Percentiles rank a stretch among this genome's conserved stretches.
These are phyloP conservation scores for Actenoides lindsayi DNA, from an alignment of 2,113 vertebrate species.

Conservation along the genomic window DNA sequence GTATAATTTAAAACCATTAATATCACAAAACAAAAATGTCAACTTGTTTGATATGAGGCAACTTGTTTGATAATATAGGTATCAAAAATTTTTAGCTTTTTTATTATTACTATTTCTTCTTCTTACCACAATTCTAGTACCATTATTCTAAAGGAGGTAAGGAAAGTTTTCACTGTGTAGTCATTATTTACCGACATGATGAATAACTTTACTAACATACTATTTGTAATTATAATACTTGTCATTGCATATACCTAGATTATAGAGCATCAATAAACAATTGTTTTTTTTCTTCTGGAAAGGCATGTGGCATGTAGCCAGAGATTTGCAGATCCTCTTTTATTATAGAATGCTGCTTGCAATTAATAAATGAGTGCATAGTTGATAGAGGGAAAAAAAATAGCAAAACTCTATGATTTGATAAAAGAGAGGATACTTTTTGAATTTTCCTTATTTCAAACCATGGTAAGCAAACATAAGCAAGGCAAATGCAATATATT, in stretches of 20 bases:
- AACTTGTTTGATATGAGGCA: not conserved
- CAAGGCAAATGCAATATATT: not conserved
- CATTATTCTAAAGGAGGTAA: not conserved
- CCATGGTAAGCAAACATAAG: not conserved
- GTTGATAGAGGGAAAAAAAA: not conserved
- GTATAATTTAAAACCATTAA: not conserved
- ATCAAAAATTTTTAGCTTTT: not conserved
- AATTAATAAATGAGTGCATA: not conserved
- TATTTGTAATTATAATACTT: not conserved
- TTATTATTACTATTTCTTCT: not conserved
- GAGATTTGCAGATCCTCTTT: not conserved
- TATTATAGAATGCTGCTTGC: not conserved
- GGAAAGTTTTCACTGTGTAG: not conserved
- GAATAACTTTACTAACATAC: not conserved
- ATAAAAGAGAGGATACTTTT: not conserved
- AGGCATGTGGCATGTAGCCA: not conserved
- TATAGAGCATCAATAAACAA: not conserved
- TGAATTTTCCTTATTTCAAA: not conserved
- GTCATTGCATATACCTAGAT: not conserved
- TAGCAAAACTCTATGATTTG: accelerated
- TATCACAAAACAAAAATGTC: accelerated
- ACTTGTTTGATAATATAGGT: not conserved
- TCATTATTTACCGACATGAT: not conserved
- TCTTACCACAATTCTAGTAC: not conserved
- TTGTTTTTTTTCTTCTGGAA: not conserved